A percentile compares a stretch with the other conserved stretches of the same genome.
Conservation (phyloP, 2,888 invertebrate species). For the Heteromyza rotundicornis region DNA sequence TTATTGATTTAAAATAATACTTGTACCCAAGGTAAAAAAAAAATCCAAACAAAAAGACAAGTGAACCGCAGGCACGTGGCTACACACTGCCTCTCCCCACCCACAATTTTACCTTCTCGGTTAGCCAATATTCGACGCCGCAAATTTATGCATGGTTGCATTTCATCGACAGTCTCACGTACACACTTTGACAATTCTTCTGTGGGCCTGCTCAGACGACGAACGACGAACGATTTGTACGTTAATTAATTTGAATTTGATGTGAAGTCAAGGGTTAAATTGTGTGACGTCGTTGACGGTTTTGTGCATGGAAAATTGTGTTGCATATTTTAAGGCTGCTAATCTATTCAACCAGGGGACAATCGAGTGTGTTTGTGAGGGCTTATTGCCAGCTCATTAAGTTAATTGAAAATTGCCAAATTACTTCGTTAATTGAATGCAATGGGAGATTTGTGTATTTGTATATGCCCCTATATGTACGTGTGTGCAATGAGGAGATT, state of each 20-base stretch:
- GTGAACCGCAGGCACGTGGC: too few species aligned
- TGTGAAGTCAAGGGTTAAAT: slow-evolving; percentile 4
- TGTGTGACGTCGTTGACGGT: neutral
- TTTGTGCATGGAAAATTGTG: too few species aligned
- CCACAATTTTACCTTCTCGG: too few species aligned
- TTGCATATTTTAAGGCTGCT: neutral
- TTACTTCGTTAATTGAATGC: neutral
- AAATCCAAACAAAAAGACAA: too few species aligned
- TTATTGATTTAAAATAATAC: too few species aligned
- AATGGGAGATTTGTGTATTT: neutral
- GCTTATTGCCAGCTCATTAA: neutral
- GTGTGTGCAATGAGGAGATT: too few species aligned
- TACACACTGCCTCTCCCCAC: too few species aligned
- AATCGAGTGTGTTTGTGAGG: too few species aligned
- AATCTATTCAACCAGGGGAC: neutral
- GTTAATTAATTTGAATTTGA: neutral
- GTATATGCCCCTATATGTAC: too few species aligned
- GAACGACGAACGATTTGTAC: neutral
- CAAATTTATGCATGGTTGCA: neutral
- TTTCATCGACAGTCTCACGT: neutral
- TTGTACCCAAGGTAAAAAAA: too few species aligned
- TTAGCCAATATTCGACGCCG: too few species aligned
- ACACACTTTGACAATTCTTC: neutral
- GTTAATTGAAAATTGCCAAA: neutral
- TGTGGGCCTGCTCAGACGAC: neutral